These are phyloP conservation scores for Sussaba pulchella DNA, from an alignment of 2,888 invertebrate genomes.

Conservation along the genomic window DNA sequence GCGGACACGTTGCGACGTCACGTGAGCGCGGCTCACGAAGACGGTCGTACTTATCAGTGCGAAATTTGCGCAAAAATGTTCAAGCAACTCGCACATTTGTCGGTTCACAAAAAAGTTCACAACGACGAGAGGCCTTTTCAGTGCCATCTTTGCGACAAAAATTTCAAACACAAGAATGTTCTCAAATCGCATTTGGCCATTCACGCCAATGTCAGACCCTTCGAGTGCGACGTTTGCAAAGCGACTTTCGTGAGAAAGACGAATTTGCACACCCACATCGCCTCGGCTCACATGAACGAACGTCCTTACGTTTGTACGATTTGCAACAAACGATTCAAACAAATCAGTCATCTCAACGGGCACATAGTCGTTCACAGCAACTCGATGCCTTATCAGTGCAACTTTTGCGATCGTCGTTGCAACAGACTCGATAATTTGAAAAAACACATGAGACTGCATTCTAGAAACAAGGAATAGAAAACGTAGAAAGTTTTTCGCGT, in stretches of 20 bases:
- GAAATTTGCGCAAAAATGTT: slow-evolving; percentile 82
- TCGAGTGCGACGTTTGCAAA: slow-evolving; percentile 85
- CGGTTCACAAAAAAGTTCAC: slow-evolving; percentile 84
- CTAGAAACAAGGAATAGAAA: slow-evolving; percentile 72
- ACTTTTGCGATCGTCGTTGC: slow-evolving; percentile 78
- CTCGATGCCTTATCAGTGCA: slow-evolving; percentile 79
- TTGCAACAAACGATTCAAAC: slow-evolving; percentile 78
- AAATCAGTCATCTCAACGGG: slow-evolving; percentile 79
- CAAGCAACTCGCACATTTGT: slow-evolving; percentile 78
- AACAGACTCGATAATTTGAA: slow-evolving; percentile 80
- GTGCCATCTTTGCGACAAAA: slow-evolving; percentile 85
- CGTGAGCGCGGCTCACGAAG: slow-evolving; percentile 78
- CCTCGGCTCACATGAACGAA: slow-evolving; percentile 80
- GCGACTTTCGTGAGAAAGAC: slow-evolving; percentile 81
- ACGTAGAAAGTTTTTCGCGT: background rate
- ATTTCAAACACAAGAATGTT: slow-evolving; percentile 85
- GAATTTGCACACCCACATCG: slow-evolving; percentile 79
- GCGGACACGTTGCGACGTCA: slow-evolving; percentile 79
- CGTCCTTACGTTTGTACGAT: slow-evolving; percentile 77
- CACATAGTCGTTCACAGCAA: slow-evolving; percentile 80
- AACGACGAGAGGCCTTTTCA: slow-evolving; percentile 85
- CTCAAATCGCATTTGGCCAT: slow-evolving; percentile 84
- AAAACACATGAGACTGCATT: slow-evolving; percentile 79
- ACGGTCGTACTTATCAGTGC: slow-evolving; percentile 79
- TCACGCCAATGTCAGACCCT: slow-evolving; percentile 84